Base-by-base conservation (phyloP, 2,888 invertebrate genomes). In the Oxycera nigricornis region DNA sequence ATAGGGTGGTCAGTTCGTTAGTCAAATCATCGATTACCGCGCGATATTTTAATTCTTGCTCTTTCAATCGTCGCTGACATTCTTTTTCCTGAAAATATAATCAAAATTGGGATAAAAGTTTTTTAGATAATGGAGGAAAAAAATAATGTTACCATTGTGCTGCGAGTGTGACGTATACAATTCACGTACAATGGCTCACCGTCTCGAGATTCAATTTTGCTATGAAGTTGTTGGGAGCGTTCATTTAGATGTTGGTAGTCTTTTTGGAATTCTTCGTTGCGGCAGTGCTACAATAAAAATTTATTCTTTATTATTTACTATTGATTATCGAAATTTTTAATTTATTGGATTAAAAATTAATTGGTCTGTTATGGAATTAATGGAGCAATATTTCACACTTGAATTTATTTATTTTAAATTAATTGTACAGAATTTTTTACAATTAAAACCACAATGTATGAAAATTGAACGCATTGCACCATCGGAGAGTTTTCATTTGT, bases 1-100 rank as follows among this genome's bases (percentile, higher is more conserved):
- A 83, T 31, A 85, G 79, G 73, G 79, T 80, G 3, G 82, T 81
- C 17, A 85, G 77, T 76, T 85, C 84, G 22, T 78, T 79, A 50
- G 82, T 83, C 35, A 85, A 79, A 72, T 85, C 84, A 77, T 80
- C 82, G 50, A 85, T 83, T 1, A 85, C 82, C 78, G 80, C 81
- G n/a, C 82, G 75, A 77, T 84, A 85, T 28, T 81, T 81, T 80
- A 82, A 22, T 81, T 80, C 2, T 81, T 80, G 75, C 3, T 79
- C 77, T 68, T 80, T 79, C 73, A 81, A 82, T 57, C 81, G 80
- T 31, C 80, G 76, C 80, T 28, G 50, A 28, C 31, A 62, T 30
- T 73, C 62, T 17, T 61, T 73, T 62, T 61, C 73, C 73, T 73
- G 22, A 9, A 61, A 70, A 1, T 9, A 52, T 1, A n/a, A 1